These are phyloP conservation scores for Tolmerus cingulatus DNA, from an alignment of 2,888 invertebrate genomes.

Conservation along the genomic window DNA sequence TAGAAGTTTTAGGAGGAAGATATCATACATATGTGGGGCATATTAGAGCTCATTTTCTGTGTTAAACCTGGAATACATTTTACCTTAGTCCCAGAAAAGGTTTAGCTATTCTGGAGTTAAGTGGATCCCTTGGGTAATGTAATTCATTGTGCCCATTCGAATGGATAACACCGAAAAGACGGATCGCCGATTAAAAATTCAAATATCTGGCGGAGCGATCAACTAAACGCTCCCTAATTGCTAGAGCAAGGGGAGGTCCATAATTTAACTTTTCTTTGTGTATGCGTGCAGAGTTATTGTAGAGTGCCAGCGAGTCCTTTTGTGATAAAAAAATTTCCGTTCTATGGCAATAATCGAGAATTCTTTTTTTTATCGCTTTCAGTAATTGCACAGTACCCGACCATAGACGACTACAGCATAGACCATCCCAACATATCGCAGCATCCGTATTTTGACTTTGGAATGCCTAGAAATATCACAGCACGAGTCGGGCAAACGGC, in stretches of 20 bases:
- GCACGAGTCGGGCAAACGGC: slow-evolving; percentile 88
- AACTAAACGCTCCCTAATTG: background rate
- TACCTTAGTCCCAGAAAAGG: background rate
- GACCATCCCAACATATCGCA: slow-evolving; percentile 49
- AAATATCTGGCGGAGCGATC: background rate
- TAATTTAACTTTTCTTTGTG: background rate
- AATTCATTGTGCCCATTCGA: background rate
- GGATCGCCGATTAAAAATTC: background rate
- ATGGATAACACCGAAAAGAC: background rate
- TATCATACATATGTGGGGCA: background rate
- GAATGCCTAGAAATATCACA: slow-evolving; percentile 84
- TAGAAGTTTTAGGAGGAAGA: background rate
- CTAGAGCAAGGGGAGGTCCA: background rate
- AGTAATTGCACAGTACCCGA: slow-evolving; percentile 38
- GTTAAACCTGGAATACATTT: background rate
- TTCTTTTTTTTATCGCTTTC: background rate
- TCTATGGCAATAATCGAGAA: background rate
- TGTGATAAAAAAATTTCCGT: background rate
- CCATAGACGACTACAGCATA: slow-evolving; percentile 11
- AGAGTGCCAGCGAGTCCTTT: background rate
- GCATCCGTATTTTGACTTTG: slow-evolving; percentile 83
- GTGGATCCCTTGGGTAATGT: background rate
- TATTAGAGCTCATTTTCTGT: background rate
- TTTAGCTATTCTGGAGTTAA: background rate
- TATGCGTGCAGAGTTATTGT: background rate